Percentiles rank a stretch among this genome's conserved stretches.
Conservation (phyloP, 2,797 vertebrate species). For the Pseudopleuronectes americanus region DNA sequence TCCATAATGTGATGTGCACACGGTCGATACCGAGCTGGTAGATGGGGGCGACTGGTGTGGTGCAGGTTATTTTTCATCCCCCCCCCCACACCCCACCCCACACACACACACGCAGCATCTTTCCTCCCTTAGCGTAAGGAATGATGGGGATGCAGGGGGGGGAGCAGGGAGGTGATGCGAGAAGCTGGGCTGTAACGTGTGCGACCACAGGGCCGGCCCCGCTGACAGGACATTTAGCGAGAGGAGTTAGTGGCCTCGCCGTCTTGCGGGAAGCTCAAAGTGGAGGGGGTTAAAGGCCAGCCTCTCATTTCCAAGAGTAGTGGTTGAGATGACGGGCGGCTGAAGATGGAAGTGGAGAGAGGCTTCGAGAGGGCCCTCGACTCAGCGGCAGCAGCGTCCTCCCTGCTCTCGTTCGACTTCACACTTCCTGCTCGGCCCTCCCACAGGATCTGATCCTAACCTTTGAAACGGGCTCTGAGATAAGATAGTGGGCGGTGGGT, state of each 20-base stretch:
- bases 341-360: constrained; percentile 47
- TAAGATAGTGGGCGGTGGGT: constrained; percentile 8
- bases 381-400: constrained; percentile 16
- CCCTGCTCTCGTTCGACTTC: constrained; percentile 39
- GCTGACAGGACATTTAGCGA: constrained; percentile 64
- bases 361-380: constrained; percentile 53
- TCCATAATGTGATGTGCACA: constrained; percentile 75
- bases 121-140: constrained; percentile 13
- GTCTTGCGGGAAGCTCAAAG: constrained; percentile 29
- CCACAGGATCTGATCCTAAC: constrained; percentile 26
- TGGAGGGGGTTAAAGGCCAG: constrained; percentile 34
- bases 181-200: constrained; percentile 20
- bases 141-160: constrained; percentile 13
- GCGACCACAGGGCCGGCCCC: constrained; percentile 49
- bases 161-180: constrained; percentile 11
- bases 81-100: no score
- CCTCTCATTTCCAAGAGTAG: constrained; percentile 45
- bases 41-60: constrained; percentile 52
- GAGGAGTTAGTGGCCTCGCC: constrained; percentile 43
- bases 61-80: constrained; percentile 52
- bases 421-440: constrained; percentile 25
- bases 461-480: constrained; percentile 18
- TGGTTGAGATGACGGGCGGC: constrained; percentile 43
- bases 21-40: constrained; percentile 75
- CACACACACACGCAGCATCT: neutral